Base-by-base conservation (phyloP, 2,888 invertebrate genomes). In the Diabrotica balteata region DNA sequence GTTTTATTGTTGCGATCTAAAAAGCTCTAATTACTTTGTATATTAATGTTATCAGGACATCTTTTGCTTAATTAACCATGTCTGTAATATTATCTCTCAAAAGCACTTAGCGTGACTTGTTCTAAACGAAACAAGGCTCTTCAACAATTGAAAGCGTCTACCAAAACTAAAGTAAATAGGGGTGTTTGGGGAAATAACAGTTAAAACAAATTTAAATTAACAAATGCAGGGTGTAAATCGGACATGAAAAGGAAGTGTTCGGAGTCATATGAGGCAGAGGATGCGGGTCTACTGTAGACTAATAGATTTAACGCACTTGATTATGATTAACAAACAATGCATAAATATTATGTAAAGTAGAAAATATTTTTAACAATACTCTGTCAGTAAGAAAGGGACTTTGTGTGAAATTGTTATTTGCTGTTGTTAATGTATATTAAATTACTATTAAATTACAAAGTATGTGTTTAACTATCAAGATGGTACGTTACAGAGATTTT, bases 181-280 rank as follows among this genome's bases (percentile, higher is more conserved):
- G 64, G 64, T 64, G 64, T 64, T 64, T 50, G 58, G 64, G 63
- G 64, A 64, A 64, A 64, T 58, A 64, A 64, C 58, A 64, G 63
- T 63, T 63, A 63, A 63, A 11, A 63, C 57, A 63, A 63, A 64
- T 64, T 64, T 63, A 63, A 63, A 63, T 63, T 63, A 63, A 63
- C 57, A 63, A 63, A 63, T 57, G 11, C 8, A 57, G 63, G 64
- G 64, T 59, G 64, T 59, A 63, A 64, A 63, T 52, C 55, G 63
- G 63, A 64, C 51, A 58, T 59, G 64, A 57, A 55, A 51, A 64
- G 64, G 64, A 64, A 64, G 64, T 64, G 64, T 64, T 59, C 58
- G 46, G 58, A 64, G 64, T 64, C 64, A 64, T 58, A 17, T 52
- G 52, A 64, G 52, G 52, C 46, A 58, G 51, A 64, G 64, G 64